Conservation (phyloP, 2,888 invertebrate species). For the Melinopterus prodromus region DNA sequence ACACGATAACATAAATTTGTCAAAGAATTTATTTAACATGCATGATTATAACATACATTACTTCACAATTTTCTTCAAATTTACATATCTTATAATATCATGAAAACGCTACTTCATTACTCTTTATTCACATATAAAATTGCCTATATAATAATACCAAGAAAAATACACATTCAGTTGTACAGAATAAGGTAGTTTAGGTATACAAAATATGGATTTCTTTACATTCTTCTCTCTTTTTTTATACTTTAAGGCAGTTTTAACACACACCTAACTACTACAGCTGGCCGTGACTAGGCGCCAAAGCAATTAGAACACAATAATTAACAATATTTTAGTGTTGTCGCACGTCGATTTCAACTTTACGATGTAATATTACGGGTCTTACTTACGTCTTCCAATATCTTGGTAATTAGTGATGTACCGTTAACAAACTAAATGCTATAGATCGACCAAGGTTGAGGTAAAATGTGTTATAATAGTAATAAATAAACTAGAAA, state of each 20-base stretch:
- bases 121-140: not conserved
- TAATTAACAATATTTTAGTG: conserved; percentile 4
- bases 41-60: not conserved
- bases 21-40: conserved; percentile 4
- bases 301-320: conserved; percentile 4
- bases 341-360: not conserved
- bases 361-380: not conserved
- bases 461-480: not conserved
- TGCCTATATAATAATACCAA: not conserved
- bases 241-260: not conserved
- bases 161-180: conserved; percentile 4
- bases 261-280: not conserved
- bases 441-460: not conserved
- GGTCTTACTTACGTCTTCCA: too few relatives aligned
- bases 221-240: not conserved
- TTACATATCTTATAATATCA: not conserved
- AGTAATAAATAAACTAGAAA: not conserved
- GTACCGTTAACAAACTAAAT: not conserved
- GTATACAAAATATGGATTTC: not conserved
- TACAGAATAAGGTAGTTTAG: conserved; percentile 4
- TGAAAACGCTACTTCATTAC: not conserved
- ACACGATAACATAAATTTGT: not conserved
- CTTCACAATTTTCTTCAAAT: not conserved
- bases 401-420: not conserved
- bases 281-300: not conserved